Percentiles rank a stretch among this genome's conserved stretches.
These are phyloP conservation scores for Sycophila texana DNA, from an alignment of 2,888 invertebrate species.

Conservation along the genomic window DNA sequence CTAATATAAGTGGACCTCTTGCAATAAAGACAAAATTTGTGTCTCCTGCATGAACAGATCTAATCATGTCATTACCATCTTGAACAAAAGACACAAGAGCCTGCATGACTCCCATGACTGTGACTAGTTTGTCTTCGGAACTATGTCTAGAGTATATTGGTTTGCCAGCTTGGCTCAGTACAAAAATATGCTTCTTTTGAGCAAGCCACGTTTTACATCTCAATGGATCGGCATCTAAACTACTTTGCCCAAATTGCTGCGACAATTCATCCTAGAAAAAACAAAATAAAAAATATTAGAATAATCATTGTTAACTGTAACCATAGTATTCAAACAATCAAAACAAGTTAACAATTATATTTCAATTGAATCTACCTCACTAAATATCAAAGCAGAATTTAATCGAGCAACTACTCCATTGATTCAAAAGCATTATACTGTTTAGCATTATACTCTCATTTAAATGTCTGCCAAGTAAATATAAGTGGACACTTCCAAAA, in stretches of 20 bases:
- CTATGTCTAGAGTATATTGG: conserved; percentile 93
- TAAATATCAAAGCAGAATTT: too few species aligned
- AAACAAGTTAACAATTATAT: too few species aligned
- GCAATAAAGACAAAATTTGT: conserved; percentile 94
- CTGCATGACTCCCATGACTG: conserved; percentile 95
- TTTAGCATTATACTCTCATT: too few species aligned
- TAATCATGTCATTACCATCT: conserved; percentile 88
- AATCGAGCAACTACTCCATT: too few species aligned
- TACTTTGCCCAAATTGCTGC: conserved; percentile 69
- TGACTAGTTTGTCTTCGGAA: conserved; percentile 92
- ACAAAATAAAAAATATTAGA: not conserved
- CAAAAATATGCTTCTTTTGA: conserved; percentile 94
- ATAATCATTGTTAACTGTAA: too few species aligned
- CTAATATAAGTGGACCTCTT: conserved; percentile 93
- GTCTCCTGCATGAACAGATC: conserved; percentile 89
- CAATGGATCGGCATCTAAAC: conserved; percentile 80
- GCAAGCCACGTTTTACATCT: conserved; percentile 85
- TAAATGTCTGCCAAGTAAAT: too few species aligned
- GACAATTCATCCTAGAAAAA: conserved; percentile 69
- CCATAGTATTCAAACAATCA: too few species aligned
- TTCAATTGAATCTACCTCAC: too few species aligned
- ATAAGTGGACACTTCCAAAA: too few species aligned
- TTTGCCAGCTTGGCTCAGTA: conserved; percentile 96
- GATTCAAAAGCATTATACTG: too few species aligned
- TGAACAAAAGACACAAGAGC: conserved; percentile 94